Percentiles rank a stretch among this genome's conserved stretches.
phyloP scores from a whole-genome alignment of 2,797 vertebrate genomes.

The Cygnus olor region DNA sequence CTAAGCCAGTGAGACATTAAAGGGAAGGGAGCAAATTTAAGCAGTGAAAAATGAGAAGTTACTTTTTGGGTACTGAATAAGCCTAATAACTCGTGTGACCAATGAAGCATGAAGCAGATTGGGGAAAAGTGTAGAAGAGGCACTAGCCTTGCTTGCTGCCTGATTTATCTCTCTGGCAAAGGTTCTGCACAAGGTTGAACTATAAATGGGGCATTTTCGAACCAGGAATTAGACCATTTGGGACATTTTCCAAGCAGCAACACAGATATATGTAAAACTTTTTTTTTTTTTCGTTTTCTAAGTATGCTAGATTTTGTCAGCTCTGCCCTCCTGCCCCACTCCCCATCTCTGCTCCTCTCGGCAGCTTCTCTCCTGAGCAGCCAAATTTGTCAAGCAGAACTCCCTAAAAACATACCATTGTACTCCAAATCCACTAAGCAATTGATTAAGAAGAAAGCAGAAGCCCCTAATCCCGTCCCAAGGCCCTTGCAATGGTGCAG shows the following conservation, averaged over 20 bases:
- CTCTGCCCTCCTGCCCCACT: neutral
- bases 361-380: neutral
- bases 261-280: conserved; percentile 6
- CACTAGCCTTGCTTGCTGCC: conserved; percentile 3
- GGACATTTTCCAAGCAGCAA: conserved; percentile 51
- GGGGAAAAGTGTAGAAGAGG: conserved; percentile 22
- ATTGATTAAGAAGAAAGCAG: conserved; percentile 66
- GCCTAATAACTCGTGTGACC: conserved; percentile 54
- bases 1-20: neutral
- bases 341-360: neutral
- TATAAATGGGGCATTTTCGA: conserved; percentile 21
- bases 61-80: conserved; percentile 32
- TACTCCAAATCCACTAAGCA: conserved; percentile 20
- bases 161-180: conserved; percentile 41
- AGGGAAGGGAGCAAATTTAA: conserved; percentile 28
- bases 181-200: conserved; percentile 29
- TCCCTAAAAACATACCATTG: conserved; percentile 3
- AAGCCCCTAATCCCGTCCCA: conserved; percentile 76
- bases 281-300: conserved; percentile 36
- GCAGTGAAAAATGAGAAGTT: conserved; percentile 61
- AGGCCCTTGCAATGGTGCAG: conserved; percentile 38
- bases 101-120: conserved; percentile 34
- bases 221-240: neutral
- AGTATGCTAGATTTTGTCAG: neutral
- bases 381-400: conserved; percentile 1